Evolutionary conservation across 1,140 invertebrate species (phyloP), one percentile per base, ranked within the genome.

Genomic region (Wasmannia auropunctata): DNA sequence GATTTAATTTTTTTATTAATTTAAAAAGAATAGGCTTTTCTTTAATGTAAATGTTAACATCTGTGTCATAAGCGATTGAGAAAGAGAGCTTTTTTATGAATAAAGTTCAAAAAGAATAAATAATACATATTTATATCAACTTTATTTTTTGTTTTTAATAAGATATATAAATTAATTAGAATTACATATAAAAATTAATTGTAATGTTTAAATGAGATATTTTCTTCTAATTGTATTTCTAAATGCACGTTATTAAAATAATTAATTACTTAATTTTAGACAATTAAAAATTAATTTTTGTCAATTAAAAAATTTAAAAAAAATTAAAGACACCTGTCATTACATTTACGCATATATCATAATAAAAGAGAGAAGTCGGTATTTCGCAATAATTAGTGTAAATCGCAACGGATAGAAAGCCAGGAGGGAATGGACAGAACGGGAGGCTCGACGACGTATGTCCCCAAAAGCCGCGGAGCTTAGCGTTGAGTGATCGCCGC

Each of bases 401-500:
- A 86, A 81, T 51, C 58, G 37, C 51, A 79, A 84, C 31, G 86
- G 83, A 85, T 70, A 86, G 86, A 79, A 77, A 70, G 65, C 54
- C 51, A 83, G 54, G 58, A 77, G 88, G 34, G 60, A 88, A 88
- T 87, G 77, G 88, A 90, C 88, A 91, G 89, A 90, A 86, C 76
- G 70, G 76, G 79, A 90, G 86, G 87, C 81, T 76, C 72, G 90
- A 83, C 87, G 90, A 91, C 89, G 90, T 74, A 87, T 90, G 90
- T 91, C 90, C 89, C 89, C 90, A 87, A 91, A 91, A 91, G 90
- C 90, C 89, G 87, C 86, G 84, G 89, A 91, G 90, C 89, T 91
- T 83, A 91, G 85, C 90, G 89, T 91, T 95, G 95, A 95, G 94
- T 95, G 95, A 95, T 95, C 95, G 94, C 94, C 94, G 95, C 93